Evolutionary conservation across 2,113 vertebrate species (phyloP), one percentile per base, ranked within the genome.

Genomic region (Heteronetta atricapilla): DNA sequence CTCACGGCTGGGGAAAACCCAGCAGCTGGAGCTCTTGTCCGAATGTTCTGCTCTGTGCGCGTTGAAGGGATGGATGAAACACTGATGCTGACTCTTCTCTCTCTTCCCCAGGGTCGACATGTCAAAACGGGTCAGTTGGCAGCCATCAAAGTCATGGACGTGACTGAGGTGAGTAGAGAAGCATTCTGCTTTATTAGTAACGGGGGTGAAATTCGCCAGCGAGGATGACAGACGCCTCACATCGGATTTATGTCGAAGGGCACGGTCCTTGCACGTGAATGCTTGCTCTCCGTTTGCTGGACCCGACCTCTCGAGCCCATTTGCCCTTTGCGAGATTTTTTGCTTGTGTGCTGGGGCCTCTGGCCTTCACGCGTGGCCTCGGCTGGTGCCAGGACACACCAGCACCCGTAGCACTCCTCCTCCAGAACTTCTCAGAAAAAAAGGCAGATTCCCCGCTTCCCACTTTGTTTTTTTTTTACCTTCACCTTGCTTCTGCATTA

Each of bases 81-180:
- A 26, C 89, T 76, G 58, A 26, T 21, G 64, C 60, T 97, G 63
- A 93, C 11, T 14, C 33, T 89, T 96, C 52, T 96, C 48, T 83
- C 91, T 93, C 60, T 93, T 96, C 75, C 96, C 69, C 97, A 99
- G 99, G 99, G 99, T 93, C 99, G 99, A 78, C 99, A 99, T 98
- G 99, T 99, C 97, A 99, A 99, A 98, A 99, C 99, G 0, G 99
- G 99, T 88, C 99, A 99, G 81, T 97, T 99, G 98, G 99, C 99
- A 13, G 99, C 99, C 97, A 99, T 99, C 97, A 99, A 99, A 97
- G 99, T 99, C 97, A 99, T 99, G 99, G 99, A 99, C 4, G 99
- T 99, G 97, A 99, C 99, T 0, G 99, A 99, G 98, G 99, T 99
- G 96, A 98, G 98, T 82, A 77, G 69, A 82, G 86, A 52, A 78